phyloP scores from a whole-genome alignment of 2,888 invertebrate species.

The Meteorus cinctellus region DNA sequence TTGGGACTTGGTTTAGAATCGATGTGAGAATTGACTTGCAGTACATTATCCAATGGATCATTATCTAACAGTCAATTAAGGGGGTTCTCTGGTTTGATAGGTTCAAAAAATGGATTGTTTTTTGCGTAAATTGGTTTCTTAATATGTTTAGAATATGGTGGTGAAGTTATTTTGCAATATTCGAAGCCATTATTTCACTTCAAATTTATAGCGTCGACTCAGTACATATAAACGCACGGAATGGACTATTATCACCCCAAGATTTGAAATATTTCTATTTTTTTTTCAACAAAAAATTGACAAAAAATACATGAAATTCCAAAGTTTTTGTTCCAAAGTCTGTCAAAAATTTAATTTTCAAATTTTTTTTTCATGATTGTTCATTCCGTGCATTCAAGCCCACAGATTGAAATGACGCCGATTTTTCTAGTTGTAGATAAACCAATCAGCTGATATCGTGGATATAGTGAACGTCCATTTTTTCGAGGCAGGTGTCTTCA shows the following conservation, averaged over 20 bases:
- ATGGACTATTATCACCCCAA: neutral
- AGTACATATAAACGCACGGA: neutral
- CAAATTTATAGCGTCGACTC: slow-evolving; percentile 10
- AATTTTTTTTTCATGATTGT: neutral
- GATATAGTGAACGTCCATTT: slow-evolving; percentile 2
- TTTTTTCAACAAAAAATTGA: neutral
- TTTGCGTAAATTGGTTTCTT: no score
- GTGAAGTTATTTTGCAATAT: neutral
- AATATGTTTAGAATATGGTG: no score
- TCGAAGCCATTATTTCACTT: slow-evolving; percentile 1
- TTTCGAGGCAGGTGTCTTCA: slow-evolving; percentile 20
- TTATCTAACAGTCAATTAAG: no score
- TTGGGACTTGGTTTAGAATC: no score
- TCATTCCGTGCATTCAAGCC: neutral
- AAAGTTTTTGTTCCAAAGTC: slow-evolving; percentile 52
- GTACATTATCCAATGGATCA: no score
- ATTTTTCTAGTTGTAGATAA: slow-evolving; percentile 8
- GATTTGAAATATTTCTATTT: slow-evolving; percentile 14
- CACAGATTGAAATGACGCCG: neutral
- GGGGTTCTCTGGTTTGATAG: no score
- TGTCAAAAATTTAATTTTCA: neutral
- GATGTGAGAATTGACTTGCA: no score
- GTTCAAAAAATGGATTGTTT: no score
- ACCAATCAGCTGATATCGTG: slow-evolving; percentile 12
- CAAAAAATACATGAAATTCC: slow-evolving; percentile 71